Evolutionary conservation across 2,113 vertebrate species (phyloP), one percentile per base, ranked within the genome.

Genomic region (Paraplagusia blochii): DNA sequence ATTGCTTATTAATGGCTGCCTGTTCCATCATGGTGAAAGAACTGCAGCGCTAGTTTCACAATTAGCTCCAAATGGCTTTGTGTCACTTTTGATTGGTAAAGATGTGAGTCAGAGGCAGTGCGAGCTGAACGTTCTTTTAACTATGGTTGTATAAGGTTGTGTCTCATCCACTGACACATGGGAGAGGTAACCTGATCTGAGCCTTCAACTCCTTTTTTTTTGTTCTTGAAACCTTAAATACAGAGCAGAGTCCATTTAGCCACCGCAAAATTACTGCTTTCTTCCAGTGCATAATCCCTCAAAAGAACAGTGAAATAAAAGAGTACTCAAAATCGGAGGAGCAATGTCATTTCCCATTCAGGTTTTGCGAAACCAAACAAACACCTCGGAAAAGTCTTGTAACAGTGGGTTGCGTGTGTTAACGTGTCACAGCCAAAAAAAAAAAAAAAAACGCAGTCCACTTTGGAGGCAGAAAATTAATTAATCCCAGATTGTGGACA

Each of bases 1-100:
- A 66, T 79, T 48, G n/a, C 43, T 70, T 64, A 69, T 62, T 73
- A 67, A 57, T 64, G 44, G 2, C 1, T 11, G 1, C 11, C 45
- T 48, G 49, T 61, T 64, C 50, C 36, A 52, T 74, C 36, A 17
- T 9, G 16, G 22, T 44, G 14, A 44, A 56, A 59, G 40, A 36
- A 63, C 19, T 49, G 54, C 42, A 17, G 29, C 9, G 59, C 19
- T 44, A 45, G 38, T 53, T 13, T 44, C 43, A 53, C 14, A 48
- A 53, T 67, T 52, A 11, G 39, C 11, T 11, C 39, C 13, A 53
- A 76, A 76, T 38, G 43, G 19, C 14, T 62, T 9, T 7, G 12
- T 60, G 57, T 44, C 10, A 14, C n/a, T 58, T 61, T 61, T 56
- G 49, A 54, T 39, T 11, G 44, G 8, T 4, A 16, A 22, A 3